Evolutionary conservation across 2,797 vertebrate species (phyloP).

Genomic region (Eulemur coronatus): DNA sequence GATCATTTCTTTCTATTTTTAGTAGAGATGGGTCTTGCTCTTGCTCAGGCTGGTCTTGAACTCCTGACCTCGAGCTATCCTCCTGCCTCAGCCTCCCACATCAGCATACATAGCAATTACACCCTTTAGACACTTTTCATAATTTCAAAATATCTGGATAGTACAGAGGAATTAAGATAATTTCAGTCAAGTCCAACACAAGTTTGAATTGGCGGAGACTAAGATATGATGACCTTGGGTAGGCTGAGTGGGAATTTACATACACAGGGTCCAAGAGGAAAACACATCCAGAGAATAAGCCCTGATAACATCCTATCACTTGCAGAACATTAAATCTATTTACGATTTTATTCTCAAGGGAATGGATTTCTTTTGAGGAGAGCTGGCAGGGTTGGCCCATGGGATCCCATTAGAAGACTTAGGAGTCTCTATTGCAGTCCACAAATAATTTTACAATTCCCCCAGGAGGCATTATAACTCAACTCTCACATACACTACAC

Average conservation of each 20-base stretch:
- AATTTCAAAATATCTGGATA: background rate
- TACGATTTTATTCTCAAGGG: constrained; percentile 9
- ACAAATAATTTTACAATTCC: background rate
- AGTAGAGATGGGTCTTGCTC: too few species aligned
- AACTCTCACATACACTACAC: background rate
- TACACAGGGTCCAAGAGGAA: background rate
- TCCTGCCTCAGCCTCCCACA: background rate
- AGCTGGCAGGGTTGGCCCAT: background rate
- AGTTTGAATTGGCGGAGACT: background rate
- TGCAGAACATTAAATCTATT: background rate
- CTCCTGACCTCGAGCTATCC: too few species aligned
- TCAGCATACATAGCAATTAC: background rate
- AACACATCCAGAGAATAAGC: background rate
- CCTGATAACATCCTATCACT: background rate
- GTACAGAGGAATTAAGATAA: background rate
- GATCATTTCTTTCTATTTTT: too few species aligned
- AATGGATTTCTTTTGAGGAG: background rate
- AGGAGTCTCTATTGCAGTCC: background rate
- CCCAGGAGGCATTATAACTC: background rate
- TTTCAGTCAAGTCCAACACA: background rate
- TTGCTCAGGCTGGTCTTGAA: too few species aligned
- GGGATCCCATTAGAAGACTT: constrained; percentile 2
- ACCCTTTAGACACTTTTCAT: background rate
- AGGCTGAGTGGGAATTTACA: background rate
- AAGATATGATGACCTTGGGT: too few species aligned